Evolutionary conservation across 2,888 invertebrate genomes (phyloP), one percentile per base, ranked within the genome.

Genomic region (Girardia tigrina): DNA sequence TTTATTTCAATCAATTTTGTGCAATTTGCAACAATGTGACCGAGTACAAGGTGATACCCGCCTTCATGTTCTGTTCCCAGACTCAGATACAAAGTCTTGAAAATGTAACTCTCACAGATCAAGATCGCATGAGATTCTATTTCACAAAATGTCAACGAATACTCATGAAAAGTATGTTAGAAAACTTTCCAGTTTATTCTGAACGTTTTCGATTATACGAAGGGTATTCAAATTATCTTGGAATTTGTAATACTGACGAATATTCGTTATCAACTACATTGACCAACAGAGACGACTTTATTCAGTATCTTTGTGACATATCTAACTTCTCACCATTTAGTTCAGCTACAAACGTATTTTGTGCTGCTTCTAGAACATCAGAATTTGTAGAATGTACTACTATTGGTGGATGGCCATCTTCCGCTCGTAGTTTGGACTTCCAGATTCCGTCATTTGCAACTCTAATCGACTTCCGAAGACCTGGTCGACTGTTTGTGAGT

Each of bases 401-500:
- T n/a, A n/a, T n/a, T n/a, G n/a, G n/a, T n/a, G n/a, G n/a, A n/a
- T n/a, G n/a, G n/a, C n/a, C n/a, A n/a, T n/a, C n/a, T n/a, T n/a
- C n/a, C n/a, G n/a, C n/a, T n/a, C n/a, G n/a, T n/a, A n/a, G n/a
- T n/a, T n/a, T n/a, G n/a, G n/a, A 56, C 23, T 56, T 56, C 23
- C 56, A 56, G 23, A 56, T 56, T 2, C 56, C 56, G 6, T 56
- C 56, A 56, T 56, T 56, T 56, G 56, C 56, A n/a, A 56, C 56
- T 8, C 23, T 56, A 56, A 56, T 56, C 23, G 56, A 56, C n/a
- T 56, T 56, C 23, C 4, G 56, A 16, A 4, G n/a, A n/a, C 56
- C 56, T 20, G n/a, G 20, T 56, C 56, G 56, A 8, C 16, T 56
- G n/a, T 56, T 56, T 56, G n/a, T 56, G 6, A 56, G 56, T 36